phyloP scores from a whole-genome alignment of 2,888 invertebrate species.

The Macropis europaea region DNA sequence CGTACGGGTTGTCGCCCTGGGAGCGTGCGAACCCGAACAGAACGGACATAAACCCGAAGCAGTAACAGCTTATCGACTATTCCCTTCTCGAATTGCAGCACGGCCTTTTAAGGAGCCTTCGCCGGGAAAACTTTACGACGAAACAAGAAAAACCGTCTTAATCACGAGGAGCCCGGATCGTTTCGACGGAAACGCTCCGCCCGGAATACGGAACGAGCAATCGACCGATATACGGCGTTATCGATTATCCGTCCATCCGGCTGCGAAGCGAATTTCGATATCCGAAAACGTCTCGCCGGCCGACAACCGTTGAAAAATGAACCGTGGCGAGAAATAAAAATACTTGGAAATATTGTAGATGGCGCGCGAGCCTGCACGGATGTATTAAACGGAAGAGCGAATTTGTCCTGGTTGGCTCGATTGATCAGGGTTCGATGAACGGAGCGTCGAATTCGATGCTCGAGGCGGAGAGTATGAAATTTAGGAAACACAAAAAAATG shows the following conservation, averaged over 20 bases:
- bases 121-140: constrained; percentile 15
- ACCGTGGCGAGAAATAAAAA: not conserved
- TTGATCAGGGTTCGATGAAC: no score
- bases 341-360: not conserved
- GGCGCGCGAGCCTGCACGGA: no score
- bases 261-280: constrained; percentile 38
- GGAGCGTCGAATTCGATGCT: no score
- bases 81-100: constrained; percentile 27
- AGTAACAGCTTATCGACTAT: constrained; percentile 32
- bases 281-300: constrained; percentile 26
- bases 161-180: constrained; percentile 1
- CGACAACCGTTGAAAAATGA: constrained; percentile 28
- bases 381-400: not conserved
- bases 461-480: no score
- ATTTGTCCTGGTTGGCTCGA: no score
- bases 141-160: constrained; percentile 1
- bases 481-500: no score
- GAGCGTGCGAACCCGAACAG: constrained; percentile 21
- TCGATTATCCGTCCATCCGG: constrained; percentile 33
- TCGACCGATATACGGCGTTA: constrained; percentile 24
- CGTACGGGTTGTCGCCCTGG: constrained; percentile 1
- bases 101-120: not conserved
- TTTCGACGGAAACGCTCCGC: not conserved
- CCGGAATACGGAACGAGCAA: constrained; percentile 10
- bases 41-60: constrained; percentile 15